These are phyloP conservation scores for Magallana ariakensis DNA, from an alignment of 1,140 invertebrate genomes.

Conservation along the genomic window DNA sequence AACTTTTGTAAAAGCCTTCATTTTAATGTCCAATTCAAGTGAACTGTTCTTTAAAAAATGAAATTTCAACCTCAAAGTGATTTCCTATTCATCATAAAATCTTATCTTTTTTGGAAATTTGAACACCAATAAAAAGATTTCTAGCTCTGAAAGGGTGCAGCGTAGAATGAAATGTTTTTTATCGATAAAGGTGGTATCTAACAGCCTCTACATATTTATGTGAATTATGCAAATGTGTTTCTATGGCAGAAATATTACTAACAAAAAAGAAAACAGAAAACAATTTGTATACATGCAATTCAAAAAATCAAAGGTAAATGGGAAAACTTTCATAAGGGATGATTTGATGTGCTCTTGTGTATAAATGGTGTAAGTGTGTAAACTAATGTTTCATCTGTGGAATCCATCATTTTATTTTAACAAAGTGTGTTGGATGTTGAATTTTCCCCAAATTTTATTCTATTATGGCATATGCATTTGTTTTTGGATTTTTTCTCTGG, in stretches of 20 bases:
- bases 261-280: background rate
- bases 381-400: too few species aligned
- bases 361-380: too few species aligned
- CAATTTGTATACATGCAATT: too few species aligned
- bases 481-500: too few species aligned
- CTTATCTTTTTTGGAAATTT: slow-evolving; percentile 5
- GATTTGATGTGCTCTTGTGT: too few species aligned
- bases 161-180: background rate
- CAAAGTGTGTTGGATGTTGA: too few species aligned
- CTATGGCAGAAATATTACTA: background rate
- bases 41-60: slow-evolving; percentile 14
- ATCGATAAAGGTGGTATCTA: background rate
- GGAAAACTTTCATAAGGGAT: too few species aligned
- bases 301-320: too few species aligned
- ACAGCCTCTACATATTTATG: background rate
- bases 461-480: too few species aligned
- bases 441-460: too few species aligned
- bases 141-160: background rate
- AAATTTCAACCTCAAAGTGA: slow-evolving; percentile 5
- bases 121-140: slow-evolving; percentile 25
- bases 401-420: too few species aligned
- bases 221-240: slow-evolving; percentile 20
- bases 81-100: slow-evolving; percentile 21
- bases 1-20: slow-evolving; percentile 24
- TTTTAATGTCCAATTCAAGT: slow-evolving; percentile 11